A percentile compares a stretch with the other conserved stretches of the same genome.
Conservation (phyloP, 2,113 vertebrate species). For the Arvicanthis niloticus region DNA sequence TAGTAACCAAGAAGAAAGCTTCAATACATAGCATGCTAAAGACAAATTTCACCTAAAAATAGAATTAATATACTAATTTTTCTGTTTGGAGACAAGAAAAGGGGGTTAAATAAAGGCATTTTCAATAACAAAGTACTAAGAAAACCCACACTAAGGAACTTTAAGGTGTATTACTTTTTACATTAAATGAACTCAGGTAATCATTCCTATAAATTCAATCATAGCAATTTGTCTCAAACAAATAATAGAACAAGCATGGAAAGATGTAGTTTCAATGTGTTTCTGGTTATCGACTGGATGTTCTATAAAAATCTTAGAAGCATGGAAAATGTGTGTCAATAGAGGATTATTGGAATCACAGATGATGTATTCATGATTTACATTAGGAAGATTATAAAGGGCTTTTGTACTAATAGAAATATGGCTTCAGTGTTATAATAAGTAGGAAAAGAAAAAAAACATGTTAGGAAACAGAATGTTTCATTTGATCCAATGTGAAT, state of each 20-base stretch:
- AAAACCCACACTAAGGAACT: neutral
- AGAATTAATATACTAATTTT: neutral
- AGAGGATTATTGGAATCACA: slow-evolving; percentile 32
- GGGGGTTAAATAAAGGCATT: neutral
- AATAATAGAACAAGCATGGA: neutral
- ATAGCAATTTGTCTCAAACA: slow-evolving; percentile 3
- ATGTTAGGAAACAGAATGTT: neutral
- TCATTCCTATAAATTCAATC: neutral
- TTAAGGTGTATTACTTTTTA: neutral
- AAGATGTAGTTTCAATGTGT: neutral
- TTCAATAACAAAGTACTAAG: neutral
- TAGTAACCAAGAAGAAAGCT: neutral
- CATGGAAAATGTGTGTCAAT: neutral
- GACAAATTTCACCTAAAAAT: neutral
- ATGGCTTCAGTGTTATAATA: neutral
- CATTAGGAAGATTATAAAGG: slow-evolving; percentile 9
- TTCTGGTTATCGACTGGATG: neutral
- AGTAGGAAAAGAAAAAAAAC: neutral
- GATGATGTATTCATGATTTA: neutral
- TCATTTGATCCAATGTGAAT: neutral
- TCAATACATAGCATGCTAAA: neutral
- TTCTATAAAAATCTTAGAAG: slow-evolving; percentile 34
- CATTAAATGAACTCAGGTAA: neutral
- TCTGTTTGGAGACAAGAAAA: neutral
- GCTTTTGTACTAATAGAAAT: neutral